A percentile compares a stretch with the other conserved stretches of the same genome.
phyloP scores from a whole-genome alignment of 2,797 vertebrate genomes.

The Cynodonichthys magdalenae region DNA sequence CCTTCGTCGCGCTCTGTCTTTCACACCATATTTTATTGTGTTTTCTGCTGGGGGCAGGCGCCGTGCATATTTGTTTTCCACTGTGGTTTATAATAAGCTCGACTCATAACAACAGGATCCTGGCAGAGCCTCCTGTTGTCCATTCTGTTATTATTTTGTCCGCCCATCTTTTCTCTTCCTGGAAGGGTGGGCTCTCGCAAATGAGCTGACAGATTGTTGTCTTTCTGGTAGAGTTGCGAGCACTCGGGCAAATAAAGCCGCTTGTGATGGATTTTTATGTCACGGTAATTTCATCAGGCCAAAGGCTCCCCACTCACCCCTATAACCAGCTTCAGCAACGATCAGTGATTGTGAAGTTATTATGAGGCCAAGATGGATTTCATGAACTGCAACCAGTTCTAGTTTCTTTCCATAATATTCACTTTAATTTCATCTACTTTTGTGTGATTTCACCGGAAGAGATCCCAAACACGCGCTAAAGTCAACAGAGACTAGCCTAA shows the following conservation, averaged over 20 bases:
- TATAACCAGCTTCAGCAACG: slow-evolving; percentile 12
- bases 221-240: slow-evolving; percentile 51
- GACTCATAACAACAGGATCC: slow-evolving; percentile 57
- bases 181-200: slow-evolving; percentile 50
- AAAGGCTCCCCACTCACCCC: slow-evolving; percentile 24
- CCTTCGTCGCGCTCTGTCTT: slow-evolving; percentile 34
- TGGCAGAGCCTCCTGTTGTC: slow-evolving; percentile 66
- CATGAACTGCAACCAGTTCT: slow-evolving; percentile 37
- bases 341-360: slow-evolving; percentile 44
- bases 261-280: slow-evolving; percentile 65
- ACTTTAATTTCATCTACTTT: slow-evolving; percentile 53
- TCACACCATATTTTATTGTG: slow-evolving; percentile 63
- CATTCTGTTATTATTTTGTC: slow-evolving; percentile 59
- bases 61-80: slow-evolving; percentile 61
- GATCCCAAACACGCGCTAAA: slow-evolving; percentile 22
- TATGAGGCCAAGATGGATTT: slow-evolving; percentile 30
- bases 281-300: slow-evolving; percentile 60
- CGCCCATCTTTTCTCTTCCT: slow-evolving; percentile 34
- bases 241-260: slow-evolving; percentile 29
- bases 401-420: slow-evolving; percentile 31
- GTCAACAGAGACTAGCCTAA: slow-evolving; percentile 17
- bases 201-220: slow-evolving; percentile 74
- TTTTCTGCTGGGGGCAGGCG: slow-evolving; percentile 33
- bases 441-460: slow-evolving; percentile 23
- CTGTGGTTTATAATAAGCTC: slow-evolving; percentile 69